phyloP scores from a whole-genome alignment of 2,113 vertebrate genomes.

The Sterrhoptilus dennistouni region DNA sequence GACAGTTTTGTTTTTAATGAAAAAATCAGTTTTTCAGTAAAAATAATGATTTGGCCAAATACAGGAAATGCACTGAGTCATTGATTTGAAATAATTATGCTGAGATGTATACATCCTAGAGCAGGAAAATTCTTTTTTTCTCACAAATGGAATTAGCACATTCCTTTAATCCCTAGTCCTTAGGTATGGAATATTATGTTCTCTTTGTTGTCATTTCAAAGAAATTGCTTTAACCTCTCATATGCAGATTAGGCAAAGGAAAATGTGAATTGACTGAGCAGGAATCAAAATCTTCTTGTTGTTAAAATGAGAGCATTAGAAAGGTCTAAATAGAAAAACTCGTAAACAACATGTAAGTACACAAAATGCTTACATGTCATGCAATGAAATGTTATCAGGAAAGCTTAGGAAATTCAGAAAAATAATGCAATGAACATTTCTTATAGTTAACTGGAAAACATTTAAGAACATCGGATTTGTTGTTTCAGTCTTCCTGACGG shows the following conservation, averaged over 20 bases:
- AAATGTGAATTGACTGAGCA: conserved; percentile 16
- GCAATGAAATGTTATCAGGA: conserved; percentile 7
- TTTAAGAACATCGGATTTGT: neutral
- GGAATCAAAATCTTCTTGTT: conserved; percentile 13
- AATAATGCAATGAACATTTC: neutral
- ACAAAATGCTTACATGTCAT: conserved; percentile 32
- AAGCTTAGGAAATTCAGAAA: conserved; percentile 21
- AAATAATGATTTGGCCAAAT: neutral
- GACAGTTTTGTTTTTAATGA: neutral
- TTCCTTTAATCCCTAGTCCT: neutral
- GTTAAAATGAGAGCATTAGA: conserved; percentile 43
- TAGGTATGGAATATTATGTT: neutral
- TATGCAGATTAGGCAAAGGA: neutral
- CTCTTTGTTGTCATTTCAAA: conserved; percentile 25
- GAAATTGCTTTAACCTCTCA: conserved; percentile 30
- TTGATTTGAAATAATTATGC: neutral
- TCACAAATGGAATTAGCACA: neutral
- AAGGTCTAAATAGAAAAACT: conserved; percentile 40
- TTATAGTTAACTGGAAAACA: neutral
- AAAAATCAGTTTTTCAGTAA: neutral
- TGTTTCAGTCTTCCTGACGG: neutral
- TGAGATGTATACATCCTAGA: neutral
- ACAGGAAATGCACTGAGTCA: neutral
- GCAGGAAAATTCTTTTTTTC: neutral
- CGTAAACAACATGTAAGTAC: conserved; percentile 21